A percentile compares a stretch with the other conserved stretches of the same genome.
Conservation (phyloP, 2,797 vertebrate genomes). For the Phyllotis vaccarum region DNA sequence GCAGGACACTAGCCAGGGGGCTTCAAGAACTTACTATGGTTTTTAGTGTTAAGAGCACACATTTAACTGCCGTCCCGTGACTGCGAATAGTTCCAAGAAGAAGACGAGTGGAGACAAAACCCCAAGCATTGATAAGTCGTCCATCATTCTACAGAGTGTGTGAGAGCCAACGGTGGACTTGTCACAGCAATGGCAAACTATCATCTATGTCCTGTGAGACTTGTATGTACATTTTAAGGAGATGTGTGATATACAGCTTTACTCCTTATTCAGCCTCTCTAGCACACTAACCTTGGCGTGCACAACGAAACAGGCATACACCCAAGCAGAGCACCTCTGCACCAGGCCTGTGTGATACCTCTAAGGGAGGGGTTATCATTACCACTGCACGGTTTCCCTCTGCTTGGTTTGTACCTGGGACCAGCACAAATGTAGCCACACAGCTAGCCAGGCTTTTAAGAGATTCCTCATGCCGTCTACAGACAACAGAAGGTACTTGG, state of each 20-base stretch:
- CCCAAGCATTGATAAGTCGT: neutral
- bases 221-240: neutral
- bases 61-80: neutral
- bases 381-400: neutral
- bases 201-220: neutral
- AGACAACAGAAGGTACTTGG: neutral
- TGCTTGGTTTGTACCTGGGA: too few species aligned
- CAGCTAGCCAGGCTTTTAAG: neutral
- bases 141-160: neutral
- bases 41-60: neutral
- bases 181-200: neutral
- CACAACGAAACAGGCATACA: neutral
- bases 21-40: neutral
- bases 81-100: neutral
- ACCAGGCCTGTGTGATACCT: neutral
- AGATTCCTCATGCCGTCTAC: neutral
- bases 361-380: neutral
- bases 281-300: neutral
- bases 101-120: neutral
- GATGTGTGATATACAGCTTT: neutral
- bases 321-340: neutral
- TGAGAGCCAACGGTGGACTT: neutral
- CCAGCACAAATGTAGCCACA: neutral
- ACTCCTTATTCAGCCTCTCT: neutral
- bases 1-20: neutral